Evolutionary conservation across 2,888 invertebrate genomes (phyloP).

Genomic region (Pecten maximus): DNA sequence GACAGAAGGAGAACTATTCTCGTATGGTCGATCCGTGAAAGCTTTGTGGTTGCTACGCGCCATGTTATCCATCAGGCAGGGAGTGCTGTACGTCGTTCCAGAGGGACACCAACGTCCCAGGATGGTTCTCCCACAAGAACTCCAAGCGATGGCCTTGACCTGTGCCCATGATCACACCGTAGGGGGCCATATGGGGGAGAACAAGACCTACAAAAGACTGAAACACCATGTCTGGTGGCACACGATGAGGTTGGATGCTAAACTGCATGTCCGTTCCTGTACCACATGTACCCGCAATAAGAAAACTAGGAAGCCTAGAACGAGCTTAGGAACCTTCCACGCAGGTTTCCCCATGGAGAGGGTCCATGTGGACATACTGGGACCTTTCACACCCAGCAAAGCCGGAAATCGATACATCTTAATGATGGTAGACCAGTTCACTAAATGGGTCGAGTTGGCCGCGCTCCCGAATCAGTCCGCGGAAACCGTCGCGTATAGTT

Average conservation of each 20-base stretch:
- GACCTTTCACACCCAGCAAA: slow-evolving; percentile 43
- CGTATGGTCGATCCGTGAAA: too few relatives aligned
- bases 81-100: too few relatives aligned
- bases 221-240: slow-evolving; percentile 46
- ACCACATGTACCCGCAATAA: slow-evolving; percentile 43
- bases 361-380: slow-evolving; percentile 50
- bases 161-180: slow-evolving; percentile 36
- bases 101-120: too few relatives aligned
- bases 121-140: too few relatives aligned
- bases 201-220: slow-evolving; percentile 41
- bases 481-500: slow-evolving; percentile 37
- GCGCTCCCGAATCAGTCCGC: slow-evolving; percentile 50
- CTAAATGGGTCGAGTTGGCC: slow-evolving; percentile 52
- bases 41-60: too few relatives aligned
- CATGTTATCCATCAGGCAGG: too few relatives aligned
- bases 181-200: slow-evolving; percentile 45
- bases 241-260: slow-evolving; percentile 19
- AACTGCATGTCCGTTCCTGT: slow-evolving; percentile 41
- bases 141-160: too few relatives aligned
- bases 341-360: slow-evolving; percentile 85
- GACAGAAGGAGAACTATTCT: too few relatives aligned
- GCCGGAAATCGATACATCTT: slow-evolving; percentile 48
- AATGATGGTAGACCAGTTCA: slow-evolving; percentile 52
- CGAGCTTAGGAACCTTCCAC: slow-evolving; percentile 87
- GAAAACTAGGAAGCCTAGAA: slow-evolving; percentile 17